These are phyloP conservation scores for Amphilophus citrinellus DNA, from an alignment of 2,113 vertebrate genomes.

Conservation along the genomic window DNA sequence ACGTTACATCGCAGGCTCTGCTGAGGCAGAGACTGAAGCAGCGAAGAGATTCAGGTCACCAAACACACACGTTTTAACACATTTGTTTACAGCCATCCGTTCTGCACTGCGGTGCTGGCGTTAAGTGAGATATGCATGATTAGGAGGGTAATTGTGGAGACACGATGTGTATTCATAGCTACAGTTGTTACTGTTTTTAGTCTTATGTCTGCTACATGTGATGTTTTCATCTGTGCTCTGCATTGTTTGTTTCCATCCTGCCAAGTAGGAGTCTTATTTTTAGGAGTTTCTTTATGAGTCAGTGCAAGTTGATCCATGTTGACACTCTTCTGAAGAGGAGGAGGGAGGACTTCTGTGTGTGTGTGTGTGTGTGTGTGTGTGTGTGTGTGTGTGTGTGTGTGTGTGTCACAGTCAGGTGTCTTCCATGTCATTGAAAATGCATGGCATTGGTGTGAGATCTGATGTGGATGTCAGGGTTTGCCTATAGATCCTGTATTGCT, in stretches of 20 bases:
- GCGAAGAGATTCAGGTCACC: slow-evolving; percentile 22
- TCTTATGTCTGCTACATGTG: neutral
- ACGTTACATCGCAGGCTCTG: neutral
- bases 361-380: neutral
- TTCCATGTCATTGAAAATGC: slow-evolving; percentile 34
- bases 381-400: neutral
- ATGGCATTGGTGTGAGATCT: slow-evolving; percentile 12
- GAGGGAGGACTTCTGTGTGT: slow-evolving; percentile 15
- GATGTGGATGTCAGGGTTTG: neutral
- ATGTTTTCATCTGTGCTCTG: neutral
- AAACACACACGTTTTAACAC: slow-evolving; percentile 14
- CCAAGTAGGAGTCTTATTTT: slow-evolving; percentile 47
- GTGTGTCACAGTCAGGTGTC: neutral
- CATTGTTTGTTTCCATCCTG: slow-evolving; percentile 32
- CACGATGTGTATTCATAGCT: neutral
- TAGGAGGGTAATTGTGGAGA: neutral
- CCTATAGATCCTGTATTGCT: neutral
- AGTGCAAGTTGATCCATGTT: slow-evolving; percentile 54
- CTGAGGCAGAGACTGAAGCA: slow-evolving; percentile 6
- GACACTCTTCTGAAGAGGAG: slow-evolving; percentile 39
- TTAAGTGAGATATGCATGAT: neutral
- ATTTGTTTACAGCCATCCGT: slow-evolving; percentile 9
- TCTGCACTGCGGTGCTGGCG: neutral
- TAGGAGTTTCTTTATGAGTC: slow-evolving; percentile 55
- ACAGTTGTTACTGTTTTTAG: neutral